Percentiles rank a stretch among this genome's conserved stretches.
Evolutionary conservation across 2,888 invertebrate species (phyloP).

Genomic region (Hemithea aestivaria): DNA sequence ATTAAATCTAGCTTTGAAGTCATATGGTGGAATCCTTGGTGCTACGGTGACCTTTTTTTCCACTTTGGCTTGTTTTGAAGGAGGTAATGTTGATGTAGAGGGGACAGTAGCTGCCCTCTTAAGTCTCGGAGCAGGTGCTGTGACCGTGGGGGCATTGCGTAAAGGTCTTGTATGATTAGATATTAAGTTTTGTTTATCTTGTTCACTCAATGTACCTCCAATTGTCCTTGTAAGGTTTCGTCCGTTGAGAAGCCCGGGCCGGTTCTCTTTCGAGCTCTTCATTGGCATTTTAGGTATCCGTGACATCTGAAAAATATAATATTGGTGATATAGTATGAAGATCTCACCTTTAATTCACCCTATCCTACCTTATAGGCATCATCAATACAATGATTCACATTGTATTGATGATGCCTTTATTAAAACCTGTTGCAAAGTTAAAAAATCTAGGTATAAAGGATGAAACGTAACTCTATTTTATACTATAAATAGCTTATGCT

Average conservation of each 20-base stretch:
- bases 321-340: too few relatives aligned
- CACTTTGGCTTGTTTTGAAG: constrained; percentile 56
- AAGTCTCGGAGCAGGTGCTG: constrained; percentile 48
- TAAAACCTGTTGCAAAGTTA: too few relatives aligned
- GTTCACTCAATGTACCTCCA: constrained; percentile 58
- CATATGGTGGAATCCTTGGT: constrained; percentile 81
- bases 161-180: constrained; percentile 62
- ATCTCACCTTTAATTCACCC: too few relatives aligned
- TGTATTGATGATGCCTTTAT: too few relatives aligned
- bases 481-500: too few relatives aligned
- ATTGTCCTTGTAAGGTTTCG: constrained; percentile 47
- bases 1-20: constrained; percentile 82
- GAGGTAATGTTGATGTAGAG: constrained; percentile 39
- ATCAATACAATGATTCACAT: too few relatives aligned
- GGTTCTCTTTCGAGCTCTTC: constrained; percentile 58
- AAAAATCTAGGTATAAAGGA: too few relatives aligned
- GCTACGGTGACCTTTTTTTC: constrained; percentile 63
- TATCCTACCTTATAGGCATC: too few relatives aligned
- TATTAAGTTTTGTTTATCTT: constrained; percentile 61
- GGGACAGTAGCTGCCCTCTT: constrained; percentile 63
- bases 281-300: constrained; percentile 65
- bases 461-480: too few relatives aligned
- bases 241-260: constrained; percentile 45
- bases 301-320: constrained; percentile 70
- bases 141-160: constrained; percentile 33